Evolutionary conservation across 2,113 vertebrate genomes (phyloP).

Genomic region (Myotis lucifugus): DNA sequence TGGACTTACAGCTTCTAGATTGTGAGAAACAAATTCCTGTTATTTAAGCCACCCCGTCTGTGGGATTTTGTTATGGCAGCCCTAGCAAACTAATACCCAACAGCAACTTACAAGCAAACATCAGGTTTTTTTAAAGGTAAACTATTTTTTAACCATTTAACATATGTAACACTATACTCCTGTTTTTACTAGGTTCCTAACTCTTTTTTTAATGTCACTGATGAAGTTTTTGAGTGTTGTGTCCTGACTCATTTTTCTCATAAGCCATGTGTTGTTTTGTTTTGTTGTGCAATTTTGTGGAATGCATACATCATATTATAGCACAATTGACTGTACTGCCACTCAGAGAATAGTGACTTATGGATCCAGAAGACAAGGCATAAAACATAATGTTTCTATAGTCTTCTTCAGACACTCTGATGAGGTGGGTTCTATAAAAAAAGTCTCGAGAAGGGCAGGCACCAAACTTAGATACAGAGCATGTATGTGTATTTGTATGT

Average conservation of each 20-base stretch:
- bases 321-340: not conserved
- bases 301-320: not conserved
- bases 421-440: not conserved
- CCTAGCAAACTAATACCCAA: not conserved
- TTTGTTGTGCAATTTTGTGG: not conserved
- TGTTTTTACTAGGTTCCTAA: not conserved
- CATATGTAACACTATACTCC: not conserved
- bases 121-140: not conserved
- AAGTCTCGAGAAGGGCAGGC: not conserved
- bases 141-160: conserved; percentile 6
- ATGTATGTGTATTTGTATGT: not conserved
- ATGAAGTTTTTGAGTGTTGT: not conserved
- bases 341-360: not conserved
- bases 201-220: not conserved
- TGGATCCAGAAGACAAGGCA: not conserved
- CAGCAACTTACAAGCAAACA: not conserved
- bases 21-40: not conserved
- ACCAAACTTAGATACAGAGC: not conserved
- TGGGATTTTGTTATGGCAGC: not conserved
- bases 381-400: not conserved
- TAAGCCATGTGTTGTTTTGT: not conserved
- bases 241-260: not conserved
- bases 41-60: not conserved
- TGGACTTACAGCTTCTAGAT: not conserved
- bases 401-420: not conserved